phyloP scores from a whole-genome alignment of 2,113 vertebrate species.

The Choloepus hoffmanni region DNA sequence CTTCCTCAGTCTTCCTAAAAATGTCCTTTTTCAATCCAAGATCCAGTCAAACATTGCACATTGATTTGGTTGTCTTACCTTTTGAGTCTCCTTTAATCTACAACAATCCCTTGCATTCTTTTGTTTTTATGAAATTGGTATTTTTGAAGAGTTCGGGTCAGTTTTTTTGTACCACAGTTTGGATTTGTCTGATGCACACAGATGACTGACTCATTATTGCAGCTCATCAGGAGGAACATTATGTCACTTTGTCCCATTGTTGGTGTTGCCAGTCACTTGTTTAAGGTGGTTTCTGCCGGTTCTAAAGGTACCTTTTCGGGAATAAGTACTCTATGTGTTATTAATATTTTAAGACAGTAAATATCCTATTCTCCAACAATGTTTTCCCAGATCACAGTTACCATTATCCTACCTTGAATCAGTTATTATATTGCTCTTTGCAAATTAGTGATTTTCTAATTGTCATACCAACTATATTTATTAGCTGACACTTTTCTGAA shows the following conservation, averaged over 20 bases:
- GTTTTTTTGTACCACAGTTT: background rate
- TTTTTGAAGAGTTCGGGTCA: constrained; percentile 4
- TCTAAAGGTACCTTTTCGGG: background rate
- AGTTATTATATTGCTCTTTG: background rate
- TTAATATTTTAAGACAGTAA: background rate
- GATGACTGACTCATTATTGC: background rate
- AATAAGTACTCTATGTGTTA: background rate
- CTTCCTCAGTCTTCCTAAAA: constrained; percentile 25
- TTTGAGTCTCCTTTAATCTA: background rate
- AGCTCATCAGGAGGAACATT: background rate
- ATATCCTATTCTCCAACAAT: background rate
- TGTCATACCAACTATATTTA: background rate
- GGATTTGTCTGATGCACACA: background rate
- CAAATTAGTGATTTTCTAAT: background rate
- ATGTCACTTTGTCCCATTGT: background rate
- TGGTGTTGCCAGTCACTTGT: background rate
- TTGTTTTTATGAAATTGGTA: background rate
- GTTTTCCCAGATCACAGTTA: background rate
- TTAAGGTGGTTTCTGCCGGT: background rate
- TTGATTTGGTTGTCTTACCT: background rate
- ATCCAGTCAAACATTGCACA: background rate
- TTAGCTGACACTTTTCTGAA: background rate
- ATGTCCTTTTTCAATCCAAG: background rate
- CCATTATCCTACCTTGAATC: background rate
- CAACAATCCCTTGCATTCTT: background rate